These are phyloP conservation scores for Brachyopa scutellaris DNA, from an alignment of 2,888 invertebrate species.

Conservation along the genomic window DNA sequence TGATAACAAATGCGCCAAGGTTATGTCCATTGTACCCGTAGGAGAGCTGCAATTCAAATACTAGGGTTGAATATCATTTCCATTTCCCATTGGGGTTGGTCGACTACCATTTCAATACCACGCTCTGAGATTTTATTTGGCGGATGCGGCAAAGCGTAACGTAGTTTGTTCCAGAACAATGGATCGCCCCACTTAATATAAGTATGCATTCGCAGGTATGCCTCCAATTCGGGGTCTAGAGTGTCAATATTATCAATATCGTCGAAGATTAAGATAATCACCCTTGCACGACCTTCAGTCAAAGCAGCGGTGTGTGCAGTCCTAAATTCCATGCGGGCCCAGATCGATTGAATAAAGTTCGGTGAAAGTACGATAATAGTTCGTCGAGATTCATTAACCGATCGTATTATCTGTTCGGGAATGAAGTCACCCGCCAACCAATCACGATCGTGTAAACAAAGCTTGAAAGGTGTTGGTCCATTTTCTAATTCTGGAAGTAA, in stretches of 20 bases:
- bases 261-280: slow-evolving; percentile 89
- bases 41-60: slow-evolving; percentile 73
- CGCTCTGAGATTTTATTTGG: slow-evolving; percentile 75
- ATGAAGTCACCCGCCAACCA: slow-evolving; percentile 90
- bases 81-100: slow-evolving; percentile 78
- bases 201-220: slow-evolving; percentile 89
- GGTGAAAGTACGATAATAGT: slow-evolving; percentile 88
- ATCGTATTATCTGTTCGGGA: slow-evolving; percentile 87
- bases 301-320: slow-evolving; percentile 88
- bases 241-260: slow-evolving; percentile 85
- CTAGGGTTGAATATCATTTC: slow-evolving; percentile 73
- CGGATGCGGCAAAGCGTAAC: slow-evolving; percentile 88
- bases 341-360: slow-evolving; percentile 88
- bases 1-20: slow-evolving; percentile 82
- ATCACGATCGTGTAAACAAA: slow-evolving; percentile 89
- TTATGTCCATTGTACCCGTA: slow-evolving; percentile 79
- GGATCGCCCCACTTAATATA: slow-evolving; percentile 92
- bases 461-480: slow-evolving; percentile 85
- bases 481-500: slow-evolving; percentile 86
- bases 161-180: slow-evolving; percentile 91
- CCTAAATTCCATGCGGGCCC: slow-evolving; percentile 90
- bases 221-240: slow-evolving; percentile 87
- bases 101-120: slow-evolving; percentile 79
- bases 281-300: slow-evolving; percentile 86
- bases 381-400: slow-evolving; percentile 87